phyloP scores from a whole-genome alignment of 2,113 vertebrate genomes.

The Camarhynchus parvulus region DNA sequence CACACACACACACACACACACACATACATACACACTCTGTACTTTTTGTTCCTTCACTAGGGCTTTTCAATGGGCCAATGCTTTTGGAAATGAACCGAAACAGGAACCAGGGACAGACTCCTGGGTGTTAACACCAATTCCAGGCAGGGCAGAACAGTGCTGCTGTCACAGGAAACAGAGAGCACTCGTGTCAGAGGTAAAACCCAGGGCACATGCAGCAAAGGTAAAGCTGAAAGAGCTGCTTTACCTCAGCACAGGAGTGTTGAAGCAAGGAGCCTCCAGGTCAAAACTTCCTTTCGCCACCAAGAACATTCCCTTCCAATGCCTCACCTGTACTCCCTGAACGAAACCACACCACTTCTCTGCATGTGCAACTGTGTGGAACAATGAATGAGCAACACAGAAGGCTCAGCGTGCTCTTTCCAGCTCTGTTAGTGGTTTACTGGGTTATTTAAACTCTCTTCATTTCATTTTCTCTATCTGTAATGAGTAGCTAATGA shows the following conservation, averaged over 20 bases:
- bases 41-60: neutral
- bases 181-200: neutral
- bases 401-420: neutral
- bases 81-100: neutral
- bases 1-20: too few species aligned
- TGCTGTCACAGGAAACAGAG: slow-evolving; percentile 18
- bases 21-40: rapidly evolving
- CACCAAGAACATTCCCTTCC: neutral
- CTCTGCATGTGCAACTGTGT: neutral
- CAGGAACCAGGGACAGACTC: neutral
- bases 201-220: neutral
- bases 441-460: neutral
- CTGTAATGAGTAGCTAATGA: neutral
- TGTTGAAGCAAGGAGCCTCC: neutral
- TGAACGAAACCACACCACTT: neutral
- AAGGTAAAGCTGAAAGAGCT: neutral
- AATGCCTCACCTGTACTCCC: neutral
- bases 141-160: neutral
- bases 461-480: neutral
- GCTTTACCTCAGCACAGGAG: neutral
- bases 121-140: neutral
- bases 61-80: neutral
- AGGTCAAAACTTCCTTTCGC: neutral
- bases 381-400: neutral
- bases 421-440: neutral